Evolutionary conservation across 2,797 vertebrate species (phyloP).

Genomic region (Crocodylus rhombifer): DNA sequence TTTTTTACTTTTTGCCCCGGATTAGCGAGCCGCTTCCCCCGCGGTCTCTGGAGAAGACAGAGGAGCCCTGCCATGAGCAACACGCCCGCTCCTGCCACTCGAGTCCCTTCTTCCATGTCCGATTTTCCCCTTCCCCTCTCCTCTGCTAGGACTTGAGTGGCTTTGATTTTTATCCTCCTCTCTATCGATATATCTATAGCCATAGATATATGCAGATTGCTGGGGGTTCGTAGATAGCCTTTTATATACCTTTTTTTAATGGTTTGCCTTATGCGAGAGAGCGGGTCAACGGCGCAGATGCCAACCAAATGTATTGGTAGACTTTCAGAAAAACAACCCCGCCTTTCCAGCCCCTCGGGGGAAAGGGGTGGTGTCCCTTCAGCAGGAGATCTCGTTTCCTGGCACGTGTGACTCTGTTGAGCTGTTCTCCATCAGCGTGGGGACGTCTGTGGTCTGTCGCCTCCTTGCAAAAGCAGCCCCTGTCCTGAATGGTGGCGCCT

Average conservation of each 20-base stretch:
- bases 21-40: slow-evolving; percentile 33
- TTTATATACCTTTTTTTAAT: not conserved
- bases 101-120: not conserved
- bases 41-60: slow-evolving; percentile 29
- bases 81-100: not conserved
- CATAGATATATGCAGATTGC: not conserved
- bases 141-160: not conserved
- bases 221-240: not conserved
- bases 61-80: not conserved
- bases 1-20: not conserved
- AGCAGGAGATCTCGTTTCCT: no score
- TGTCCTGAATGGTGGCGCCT: no score
- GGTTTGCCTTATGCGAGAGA: not conserved
- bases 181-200: not conserved
- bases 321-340: not conserved
- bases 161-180: not conserved
- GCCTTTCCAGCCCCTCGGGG: not conserved
- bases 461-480: no score
- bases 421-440: no score
- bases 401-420: no score
- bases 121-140: not conserved
- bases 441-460: no score
- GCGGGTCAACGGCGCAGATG: not conserved
- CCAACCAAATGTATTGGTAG: not conserved
- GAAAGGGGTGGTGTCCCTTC: no score